These are phyloP conservation scores for Rhinella marina DNA, from an alignment of 2,797 vertebrate genomes.

Conservation along the genomic window DNA sequence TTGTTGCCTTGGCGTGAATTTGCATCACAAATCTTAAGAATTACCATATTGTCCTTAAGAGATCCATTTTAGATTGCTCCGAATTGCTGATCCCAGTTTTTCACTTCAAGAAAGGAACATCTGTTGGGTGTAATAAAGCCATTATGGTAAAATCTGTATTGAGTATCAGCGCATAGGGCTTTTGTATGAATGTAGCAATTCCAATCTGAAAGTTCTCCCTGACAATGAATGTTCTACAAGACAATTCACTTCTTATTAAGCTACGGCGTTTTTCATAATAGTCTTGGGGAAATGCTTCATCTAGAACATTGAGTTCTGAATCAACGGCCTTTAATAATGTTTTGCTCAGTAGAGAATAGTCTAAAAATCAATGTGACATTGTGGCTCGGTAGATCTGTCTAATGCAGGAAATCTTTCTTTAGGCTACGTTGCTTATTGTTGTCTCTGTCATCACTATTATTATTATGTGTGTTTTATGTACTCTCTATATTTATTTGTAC, in stretches of 20 bases:
- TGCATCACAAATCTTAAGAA: background rate
- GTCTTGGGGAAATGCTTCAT: slow-evolving; percentile 9
- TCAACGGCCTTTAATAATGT: slow-evolving; percentile 7
- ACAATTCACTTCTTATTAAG: background rate
- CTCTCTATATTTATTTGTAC: too few relatives aligned
- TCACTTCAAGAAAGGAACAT: slow-evolving; percentile 4
- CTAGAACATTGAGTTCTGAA: slow-evolving; percentile 25
- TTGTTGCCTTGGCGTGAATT: too few relatives aligned
- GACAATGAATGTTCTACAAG: background rate
- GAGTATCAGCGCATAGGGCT: background rate
- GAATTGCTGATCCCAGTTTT: background rate
- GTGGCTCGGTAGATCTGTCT: background rate
- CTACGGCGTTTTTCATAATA: background rate
- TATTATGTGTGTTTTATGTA: background rate
- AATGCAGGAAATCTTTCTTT: background rate
- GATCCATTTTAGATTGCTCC: too few relatives aligned
- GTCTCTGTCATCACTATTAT: background rate
- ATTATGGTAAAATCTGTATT: background rate
- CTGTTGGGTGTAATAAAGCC: background rate
- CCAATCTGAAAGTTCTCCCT: background rate
- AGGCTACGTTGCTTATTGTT: background rate
- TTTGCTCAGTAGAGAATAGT: background rate
- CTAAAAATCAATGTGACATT: slow-evolving; percentile 5
- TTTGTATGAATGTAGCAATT: background rate
- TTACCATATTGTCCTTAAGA: background rate